Percentiles rank a stretch among this genome's conserved stretches.
These are phyloP conservation scores for Melangyna quadrimaculata DNA, from an alignment of 2,888 invertebrate species.

Conservation along the genomic window DNA sequence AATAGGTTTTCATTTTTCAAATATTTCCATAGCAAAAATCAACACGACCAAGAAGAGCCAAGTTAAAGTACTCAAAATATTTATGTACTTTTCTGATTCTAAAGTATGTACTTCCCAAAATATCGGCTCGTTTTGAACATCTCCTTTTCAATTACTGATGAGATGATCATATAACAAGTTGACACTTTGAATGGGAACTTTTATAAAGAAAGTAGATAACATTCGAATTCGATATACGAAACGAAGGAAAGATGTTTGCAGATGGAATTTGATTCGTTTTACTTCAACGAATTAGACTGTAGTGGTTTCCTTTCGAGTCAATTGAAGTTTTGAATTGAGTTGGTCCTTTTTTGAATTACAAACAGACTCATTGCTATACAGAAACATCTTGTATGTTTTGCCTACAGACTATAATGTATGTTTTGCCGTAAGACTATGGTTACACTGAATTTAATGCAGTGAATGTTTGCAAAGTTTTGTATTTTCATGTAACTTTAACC, in stretches of 20 bases:
- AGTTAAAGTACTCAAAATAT: too few species aligned
- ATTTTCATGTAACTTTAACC: too few species aligned
- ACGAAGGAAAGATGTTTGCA: slow-evolving; percentile 14
- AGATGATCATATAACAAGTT: slow-evolving; percentile 58
- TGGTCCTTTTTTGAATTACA: too few species aligned
- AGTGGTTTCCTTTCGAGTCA: slow-evolving; percentile 34
- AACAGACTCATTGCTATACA: too few species aligned
- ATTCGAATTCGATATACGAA: slow-evolving; percentile 36
- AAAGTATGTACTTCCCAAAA: slow-evolving; percentile 23
- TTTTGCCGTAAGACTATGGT: too few species aligned
- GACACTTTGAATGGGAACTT: slow-evolving; percentile 31
- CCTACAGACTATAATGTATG: too few species aligned
- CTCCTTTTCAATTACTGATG: slow-evolving; percentile 54
- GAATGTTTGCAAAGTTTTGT: too few species aligned
- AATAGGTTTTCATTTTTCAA: too few species aligned
- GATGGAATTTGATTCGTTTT: slow-evolving; percentile 37
- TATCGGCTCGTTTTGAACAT: neutral
- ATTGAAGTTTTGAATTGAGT: neutral
- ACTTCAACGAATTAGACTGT: slow-evolving; percentile 18
- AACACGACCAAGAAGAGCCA: too few species aligned
- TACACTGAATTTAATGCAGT: too few species aligned
- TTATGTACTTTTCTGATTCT: neutral
- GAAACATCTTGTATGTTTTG: too few species aligned
- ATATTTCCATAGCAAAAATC: too few species aligned
- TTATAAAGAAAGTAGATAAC: slow-evolving; percentile 20